Evolutionary conservation across 2,888 invertebrate species (phyloP).

Genomic region (Choristoneura rosaceana): DNA sequence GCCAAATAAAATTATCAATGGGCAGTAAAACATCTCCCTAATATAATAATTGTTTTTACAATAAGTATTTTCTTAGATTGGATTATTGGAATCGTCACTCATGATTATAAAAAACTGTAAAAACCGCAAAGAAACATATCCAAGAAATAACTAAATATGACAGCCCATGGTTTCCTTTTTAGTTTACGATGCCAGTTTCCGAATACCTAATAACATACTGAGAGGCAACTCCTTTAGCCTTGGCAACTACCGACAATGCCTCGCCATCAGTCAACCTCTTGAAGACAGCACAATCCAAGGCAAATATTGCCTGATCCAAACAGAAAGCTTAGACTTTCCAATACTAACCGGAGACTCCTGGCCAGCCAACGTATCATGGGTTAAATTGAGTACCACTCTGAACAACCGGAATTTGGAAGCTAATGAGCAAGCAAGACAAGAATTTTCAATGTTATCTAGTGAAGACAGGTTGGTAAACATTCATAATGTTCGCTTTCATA

Average conservation of each 20-base stretch:
- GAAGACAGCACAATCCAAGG: conserved; percentile 11
- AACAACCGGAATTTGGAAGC: background rate
- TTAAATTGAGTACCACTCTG: background rate
- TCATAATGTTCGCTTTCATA: background rate
- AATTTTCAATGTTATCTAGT: background rate
- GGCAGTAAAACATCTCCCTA: too few relatives aligned
- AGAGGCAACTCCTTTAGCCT: conserved; percentile 22
- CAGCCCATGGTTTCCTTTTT: background rate
- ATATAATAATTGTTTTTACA: too few relatives aligned
- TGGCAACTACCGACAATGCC: conserved; percentile 41
- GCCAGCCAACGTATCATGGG: conserved; percentile 18
- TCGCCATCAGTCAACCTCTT: conserved; percentile 32
- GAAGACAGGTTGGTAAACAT: conserved; percentile 1
- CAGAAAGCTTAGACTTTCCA: conserved; percentile 6
- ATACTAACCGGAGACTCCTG: conserved; percentile 12
- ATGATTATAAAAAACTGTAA: background rate
- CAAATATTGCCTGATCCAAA: conserved; percentile 27
- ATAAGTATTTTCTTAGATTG: too few relatives aligned
- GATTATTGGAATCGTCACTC: background rate
- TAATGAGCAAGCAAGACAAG: background rate
- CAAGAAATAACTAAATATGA: too few relatives aligned
- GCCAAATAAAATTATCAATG: too few relatives aligned
- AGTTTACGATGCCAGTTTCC: conserved; percentile 44
- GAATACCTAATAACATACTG: conserved; percentile 36
- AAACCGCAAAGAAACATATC: too few relatives aligned